These are phyloP conservation scores for Glyptemys insculpta DNA, from an alignment of 2,797 vertebrate species.

Conservation along the genomic window DNA sequence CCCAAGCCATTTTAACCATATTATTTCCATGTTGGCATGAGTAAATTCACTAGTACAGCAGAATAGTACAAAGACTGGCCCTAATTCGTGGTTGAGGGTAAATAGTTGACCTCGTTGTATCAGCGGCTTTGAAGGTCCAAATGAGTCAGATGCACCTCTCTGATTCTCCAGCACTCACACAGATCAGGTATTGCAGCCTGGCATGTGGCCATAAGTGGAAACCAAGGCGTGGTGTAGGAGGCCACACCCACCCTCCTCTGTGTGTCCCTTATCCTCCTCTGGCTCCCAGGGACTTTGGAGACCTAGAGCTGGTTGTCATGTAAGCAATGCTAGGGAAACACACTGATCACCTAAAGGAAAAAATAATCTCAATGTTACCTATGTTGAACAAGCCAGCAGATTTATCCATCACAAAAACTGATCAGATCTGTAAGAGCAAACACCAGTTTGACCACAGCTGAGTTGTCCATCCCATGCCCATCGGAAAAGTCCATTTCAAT, in stretches of 20 bases:
- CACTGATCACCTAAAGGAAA: not conserved
- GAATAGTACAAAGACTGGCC: conserved; percentile 42
- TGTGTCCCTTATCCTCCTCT: not conserved
- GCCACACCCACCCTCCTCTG: not conserved
- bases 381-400: not conserved
- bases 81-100: conserved; percentile 49
- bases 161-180: not conserved
- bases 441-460: not conserved
- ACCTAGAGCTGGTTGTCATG: not conserved
- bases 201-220: not conserved
- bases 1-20: conserved; percentile 56
- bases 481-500: not conserved
- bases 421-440: not conserved
- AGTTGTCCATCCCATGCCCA: not conserved
- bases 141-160: not conserved
- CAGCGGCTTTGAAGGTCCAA: conserved; percentile 5
- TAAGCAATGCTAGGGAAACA: not conserved
- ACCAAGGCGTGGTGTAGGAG: not conserved
- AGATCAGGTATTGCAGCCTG: not conserved
- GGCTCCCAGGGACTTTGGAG: not conserved
- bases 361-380: not conserved
- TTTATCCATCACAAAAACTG: not conserved
- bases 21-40: conserved; percentile 52
- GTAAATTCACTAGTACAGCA: conserved; percentile 31
- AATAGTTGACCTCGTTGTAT: not conserved